Base-by-base conservation (phyloP, 2,888 invertebrate species). In the Argyresthia albistria region DNA sequence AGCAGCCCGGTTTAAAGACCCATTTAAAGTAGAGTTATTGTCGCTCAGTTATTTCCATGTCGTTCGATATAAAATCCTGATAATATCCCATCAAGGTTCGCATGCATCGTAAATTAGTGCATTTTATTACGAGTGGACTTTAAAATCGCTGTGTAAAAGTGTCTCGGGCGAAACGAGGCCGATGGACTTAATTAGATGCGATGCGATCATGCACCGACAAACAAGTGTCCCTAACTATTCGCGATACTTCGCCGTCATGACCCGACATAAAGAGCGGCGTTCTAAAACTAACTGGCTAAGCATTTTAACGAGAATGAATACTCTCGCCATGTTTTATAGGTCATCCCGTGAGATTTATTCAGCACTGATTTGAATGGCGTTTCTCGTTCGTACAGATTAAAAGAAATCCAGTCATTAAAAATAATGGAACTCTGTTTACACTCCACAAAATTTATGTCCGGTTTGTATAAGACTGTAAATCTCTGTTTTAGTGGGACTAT, bases 311-410 rank as follows among this genome's bases (percentile, higher is more conserved):
- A 77, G 76, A 81, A 25, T 25, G 25, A 25, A 82, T 78, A 76
- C 75, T 70, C 64, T 54, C 68, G 67, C 65, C 71, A 71, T 69
- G 67, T 75, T 80, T 83, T 81, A 81, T 79, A 80, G 82, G 78
- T 77, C 74, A 80, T 82, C 78, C 73, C 69, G 62, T 60, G 66
- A 78, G 76, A 81, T 80, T 80, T 77, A 80, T 80, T 76, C 72
- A 69, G 69, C 70, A 69, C 70, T 76, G 73, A 76, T 78, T 77
- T 77, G 71, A 73, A 72, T 73, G 69, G 63, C 69, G 76, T 76
- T 78, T 77, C 66, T 80, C 73, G 73, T 75, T 66, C 60, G 64
- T 57, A 56, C 63, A 70, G 73, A 77, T 76, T 76, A 74, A 76
- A 78, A 73, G 73, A 73, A 78, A 76, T 73, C 71, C 67, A 66